Evolutionary conservation across 2,797 vertebrate genomes (phyloP).

Genomic region (Scyliorhinus canicula): DNA sequence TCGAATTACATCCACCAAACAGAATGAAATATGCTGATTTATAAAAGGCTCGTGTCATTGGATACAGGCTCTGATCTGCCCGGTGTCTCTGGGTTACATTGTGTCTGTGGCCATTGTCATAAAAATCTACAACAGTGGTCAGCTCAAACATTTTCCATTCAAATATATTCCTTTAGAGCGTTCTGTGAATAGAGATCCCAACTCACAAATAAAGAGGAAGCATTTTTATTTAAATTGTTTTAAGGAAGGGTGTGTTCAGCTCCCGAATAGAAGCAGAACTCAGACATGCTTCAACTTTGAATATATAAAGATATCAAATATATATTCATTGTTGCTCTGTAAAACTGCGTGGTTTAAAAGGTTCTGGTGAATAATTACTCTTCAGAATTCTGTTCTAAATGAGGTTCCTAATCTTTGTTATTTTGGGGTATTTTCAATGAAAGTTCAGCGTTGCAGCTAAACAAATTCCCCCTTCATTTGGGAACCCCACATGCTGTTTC

Average conservation of each 20-base stretch:
- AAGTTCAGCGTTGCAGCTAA: neutral
- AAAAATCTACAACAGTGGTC: neutral
- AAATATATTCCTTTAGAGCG: neutral
- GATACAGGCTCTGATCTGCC: neutral
- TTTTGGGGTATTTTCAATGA: too few species aligned
- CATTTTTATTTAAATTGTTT: neutral
- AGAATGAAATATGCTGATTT: neutral
- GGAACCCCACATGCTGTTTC: neutral
- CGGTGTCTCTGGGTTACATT: neutral
- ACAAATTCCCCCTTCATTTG: neutral
- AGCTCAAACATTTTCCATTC: neutral
- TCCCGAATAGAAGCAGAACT: neutral
- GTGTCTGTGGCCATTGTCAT: neutral
- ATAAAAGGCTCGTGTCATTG: neutral
- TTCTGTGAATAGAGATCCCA: neutral
- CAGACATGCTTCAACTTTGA: neutral
- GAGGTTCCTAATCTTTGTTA: neutral
- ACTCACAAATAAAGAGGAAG: neutral
- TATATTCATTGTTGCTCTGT: neutral
- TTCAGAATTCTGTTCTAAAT: neutral
- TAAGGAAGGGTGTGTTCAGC: neutral
- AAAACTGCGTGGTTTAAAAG: neutral
- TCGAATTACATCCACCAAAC: neutral
- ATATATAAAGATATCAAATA: too few species aligned
- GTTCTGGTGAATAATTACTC: neutral